Evolutionary conservation across 2,888 invertebrate genomes (phyloP).

Genomic region (Sicus ferrugineus): DNA sequence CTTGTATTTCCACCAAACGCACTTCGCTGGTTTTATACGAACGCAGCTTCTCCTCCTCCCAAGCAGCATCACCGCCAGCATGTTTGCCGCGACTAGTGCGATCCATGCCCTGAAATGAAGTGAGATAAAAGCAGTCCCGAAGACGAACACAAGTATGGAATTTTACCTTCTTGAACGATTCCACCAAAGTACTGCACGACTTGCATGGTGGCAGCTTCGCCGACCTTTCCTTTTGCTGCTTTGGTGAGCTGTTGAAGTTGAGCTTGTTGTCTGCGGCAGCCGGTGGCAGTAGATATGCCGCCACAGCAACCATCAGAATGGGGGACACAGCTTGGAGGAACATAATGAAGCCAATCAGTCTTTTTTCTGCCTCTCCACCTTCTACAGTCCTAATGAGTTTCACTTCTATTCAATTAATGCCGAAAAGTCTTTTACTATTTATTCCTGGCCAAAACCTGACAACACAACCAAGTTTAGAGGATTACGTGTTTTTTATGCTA

Average conservation of each 20-base stretch:
- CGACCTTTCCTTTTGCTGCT: conserved; percentile 56
- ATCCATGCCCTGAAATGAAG: conserved; percentile 71
- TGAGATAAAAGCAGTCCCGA: conserved; percentile 22
- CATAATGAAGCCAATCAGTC: too few species aligned
- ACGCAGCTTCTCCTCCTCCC: conserved; percentile 88
- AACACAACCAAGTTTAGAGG: too few species aligned
- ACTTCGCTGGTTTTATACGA: conserved; percentile 88
- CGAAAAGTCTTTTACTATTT: too few species aligned
- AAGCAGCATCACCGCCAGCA: conserved; percentile 92
- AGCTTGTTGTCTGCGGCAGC: conserved; percentile 17
- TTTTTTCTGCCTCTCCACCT: too few species aligned
- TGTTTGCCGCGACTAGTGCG: conserved; percentile 86
- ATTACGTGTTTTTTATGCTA: neutral
- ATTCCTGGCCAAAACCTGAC: too few species aligned
- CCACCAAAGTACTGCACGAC: conserved; percentile 76
- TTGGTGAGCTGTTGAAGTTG: conserved; percentile 42
- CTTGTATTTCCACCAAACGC: conserved; percentile 89
- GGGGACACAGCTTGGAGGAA: conserved; percentile 17
- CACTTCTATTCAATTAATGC: too few species aligned
- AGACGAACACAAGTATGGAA: neutral
- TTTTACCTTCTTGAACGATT: conserved; percentile 73
- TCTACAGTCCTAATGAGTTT: too few species aligned
- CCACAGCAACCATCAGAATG: neutral
- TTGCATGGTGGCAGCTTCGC: conserved; percentile 78
- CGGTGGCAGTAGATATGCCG: neutral